Base-by-base conservation (phyloP, 1,140 invertebrate species). In the Acromyrmex charruanus region DNA sequence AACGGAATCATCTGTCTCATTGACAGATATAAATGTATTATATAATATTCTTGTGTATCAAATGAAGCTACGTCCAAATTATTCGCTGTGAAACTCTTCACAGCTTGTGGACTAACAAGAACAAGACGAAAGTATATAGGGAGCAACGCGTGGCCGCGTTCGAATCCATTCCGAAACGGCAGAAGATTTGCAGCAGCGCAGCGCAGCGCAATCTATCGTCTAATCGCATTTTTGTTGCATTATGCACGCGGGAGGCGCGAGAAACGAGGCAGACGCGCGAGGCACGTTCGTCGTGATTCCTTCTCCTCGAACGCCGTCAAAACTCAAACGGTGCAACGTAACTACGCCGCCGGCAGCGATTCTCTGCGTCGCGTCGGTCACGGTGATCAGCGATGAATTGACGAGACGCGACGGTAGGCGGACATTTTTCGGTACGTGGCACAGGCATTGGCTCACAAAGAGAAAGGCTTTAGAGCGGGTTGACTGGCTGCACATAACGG, bases 381-480 rank as follows among this genome's bases (percentile, higher is more conserved):
- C 39, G 55, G 75, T 18, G 79, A 81, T 81, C 79, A 59, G 39
- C 80, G 58, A 55, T 51, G 69, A 84, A 84, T 84, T 84, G 79
- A 59, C 66, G 66, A 68, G 77, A 82, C 44, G 85, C 58, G 53
- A 77, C 55, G 65, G 87, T 90, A 90, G 84, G 61, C 87, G 72
- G 66, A 61, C 51, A 89, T 91, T 91, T 91, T 91, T 91, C 84
- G 90, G 87, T 72, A 72, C 87, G 77, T 63, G 87, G 63, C 74
- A 21, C 68, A 71, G 84, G 63, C 87, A 91, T 91, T 91, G 87
- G 88, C 81, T 89, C 35, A 72, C 72, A 59, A 88, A 89, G 90
- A 91, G 90, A 91, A 91, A 91, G 90, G 90, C 90, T 77, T 59
- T 55, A 59, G 77, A 77, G 86, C 74, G 72, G 74, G 31, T 59